phyloP scores from a whole-genome alignment of 2,113 vertebrate species.

The Prionailurus viverrinus region DNA sequence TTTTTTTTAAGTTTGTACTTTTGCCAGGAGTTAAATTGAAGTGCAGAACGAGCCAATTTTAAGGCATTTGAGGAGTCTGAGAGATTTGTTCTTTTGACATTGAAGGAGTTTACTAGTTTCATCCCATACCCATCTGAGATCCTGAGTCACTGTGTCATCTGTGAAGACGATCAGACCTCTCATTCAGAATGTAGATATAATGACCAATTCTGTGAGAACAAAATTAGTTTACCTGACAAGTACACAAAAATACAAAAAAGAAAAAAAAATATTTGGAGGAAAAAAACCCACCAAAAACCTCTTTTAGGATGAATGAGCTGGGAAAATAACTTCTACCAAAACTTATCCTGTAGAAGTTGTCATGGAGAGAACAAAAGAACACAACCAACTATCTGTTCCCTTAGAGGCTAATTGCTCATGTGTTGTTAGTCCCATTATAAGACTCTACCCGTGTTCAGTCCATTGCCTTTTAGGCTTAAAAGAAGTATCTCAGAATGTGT shows the following conservation, averaged over 20 bases:
- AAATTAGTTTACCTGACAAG: slow-evolving; percentile 9
- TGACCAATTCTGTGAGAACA: slow-evolving; percentile 8
- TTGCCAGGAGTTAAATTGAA: slow-evolving; percentile 65
- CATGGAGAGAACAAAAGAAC: neutral
- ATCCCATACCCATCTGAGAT: neutral
- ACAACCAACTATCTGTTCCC: neutral
- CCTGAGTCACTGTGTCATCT: neutral
- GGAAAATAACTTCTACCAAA: neutral
- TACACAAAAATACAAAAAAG: neutral
- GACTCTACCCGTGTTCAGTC: neutral
- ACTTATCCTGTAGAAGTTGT: neutral
- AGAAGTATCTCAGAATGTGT: neutral
- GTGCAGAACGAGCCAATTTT: slow-evolving; percentile 44
- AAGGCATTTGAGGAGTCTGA: neutral
- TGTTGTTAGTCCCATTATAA: neutral
- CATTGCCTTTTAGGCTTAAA: neutral
- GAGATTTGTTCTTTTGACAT: neutral
- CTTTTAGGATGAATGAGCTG: neutral
- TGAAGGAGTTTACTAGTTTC: slow-evolving; percentile 10
- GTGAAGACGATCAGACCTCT: neutral
- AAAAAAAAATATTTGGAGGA: neutral
- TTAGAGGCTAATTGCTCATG: neutral
- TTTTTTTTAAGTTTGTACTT: slow-evolving; percentile 41
- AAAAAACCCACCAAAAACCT: neutral
- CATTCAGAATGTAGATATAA: neutral